Conservation (phyloP, 1,140 invertebrate species). For the Scaptomyza hsui region DNA sequence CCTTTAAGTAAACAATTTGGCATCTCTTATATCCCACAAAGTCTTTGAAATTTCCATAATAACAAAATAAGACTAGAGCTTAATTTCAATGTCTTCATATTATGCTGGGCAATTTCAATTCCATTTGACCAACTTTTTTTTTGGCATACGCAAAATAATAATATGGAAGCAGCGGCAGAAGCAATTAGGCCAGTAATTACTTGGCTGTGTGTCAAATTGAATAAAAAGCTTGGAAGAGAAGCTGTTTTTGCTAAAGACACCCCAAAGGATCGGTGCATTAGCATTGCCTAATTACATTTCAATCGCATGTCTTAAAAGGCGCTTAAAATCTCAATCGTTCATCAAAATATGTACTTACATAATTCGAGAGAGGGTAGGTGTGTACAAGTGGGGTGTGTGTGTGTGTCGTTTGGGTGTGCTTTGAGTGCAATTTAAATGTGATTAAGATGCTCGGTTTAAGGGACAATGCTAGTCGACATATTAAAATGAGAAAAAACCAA, state of each 20-base stretch:
- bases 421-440: constrained; percentile 76
- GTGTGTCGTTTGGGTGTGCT: constrained; percentile 33
- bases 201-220: constrained; percentile 38
- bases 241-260: constrained; percentile 1
- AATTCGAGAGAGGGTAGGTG: too few relatives aligned
- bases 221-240: constrained; percentile 7
- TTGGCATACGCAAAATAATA: background rate
- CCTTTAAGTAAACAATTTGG: background rate
- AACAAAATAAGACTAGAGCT: constrained; percentile 28
- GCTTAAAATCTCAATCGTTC: constrained; percentile 58
- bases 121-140: constrained; percentile 34
- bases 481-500: constrained; percentile 12
- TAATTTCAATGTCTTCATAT: constrained; percentile 29
- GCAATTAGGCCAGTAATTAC: constrained; percentile 59
- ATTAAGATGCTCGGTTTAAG: constrained; percentile 68
- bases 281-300: constrained; percentile 80
- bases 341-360: constrained; percentile 49
- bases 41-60: constrained; percentile 12
- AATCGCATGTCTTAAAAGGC: constrained; percentile 67
- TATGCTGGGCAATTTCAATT: constrained; percentile 19
- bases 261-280: constrained; percentile 53
- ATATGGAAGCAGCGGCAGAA: constrained; percentile 24
- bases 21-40: background rate
- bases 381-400: background rate
- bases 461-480: constrained; percentile 16